phyloP scores from a whole-genome alignment of 2,888 invertebrate genomes.

The Rotaria sp. region DNA sequence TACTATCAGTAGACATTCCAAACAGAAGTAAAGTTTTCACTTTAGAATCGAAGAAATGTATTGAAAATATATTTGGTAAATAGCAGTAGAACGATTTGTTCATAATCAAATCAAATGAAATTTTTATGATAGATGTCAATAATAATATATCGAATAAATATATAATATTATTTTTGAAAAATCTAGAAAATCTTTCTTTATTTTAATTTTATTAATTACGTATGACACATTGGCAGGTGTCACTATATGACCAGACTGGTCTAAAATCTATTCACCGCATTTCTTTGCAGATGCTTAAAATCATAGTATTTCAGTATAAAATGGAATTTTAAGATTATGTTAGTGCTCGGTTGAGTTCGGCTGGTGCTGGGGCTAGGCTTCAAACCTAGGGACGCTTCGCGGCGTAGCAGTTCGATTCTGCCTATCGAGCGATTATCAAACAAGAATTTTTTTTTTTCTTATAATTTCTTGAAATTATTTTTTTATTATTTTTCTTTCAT shows the following conservation, averaged over 20 bases:
- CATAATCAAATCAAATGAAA: not conserved
- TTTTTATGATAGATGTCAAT: not conserved
- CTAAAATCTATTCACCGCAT: not conserved
- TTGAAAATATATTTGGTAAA: not conserved
- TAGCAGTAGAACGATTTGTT: not conserved
- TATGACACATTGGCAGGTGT: not conserved
- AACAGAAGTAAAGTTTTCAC: not conserved
- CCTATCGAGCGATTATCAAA: not conserved
- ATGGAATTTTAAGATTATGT: not conserved
- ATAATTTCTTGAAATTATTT: no score
- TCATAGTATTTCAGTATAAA: not conserved
- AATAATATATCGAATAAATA: not conserved
- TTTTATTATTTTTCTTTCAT: no score
- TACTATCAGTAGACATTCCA: not conserved
- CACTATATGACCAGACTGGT: not conserved
- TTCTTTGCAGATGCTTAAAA: not conserved
- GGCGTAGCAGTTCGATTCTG: constrained; percentile 24
- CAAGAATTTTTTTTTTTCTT: not conserved
- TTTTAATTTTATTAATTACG: not conserved
- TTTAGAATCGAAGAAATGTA: not conserved
- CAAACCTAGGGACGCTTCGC: constrained; percentile 24
- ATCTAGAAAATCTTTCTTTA: not conserved
- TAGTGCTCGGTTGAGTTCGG: not conserved
- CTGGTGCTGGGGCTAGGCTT: constrained; percentile 22
- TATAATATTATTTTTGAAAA: not conserved